Conservation (phyloP, 2,797 vertebrate genomes). For the Pteronotus mesoamericanus region DNA sequence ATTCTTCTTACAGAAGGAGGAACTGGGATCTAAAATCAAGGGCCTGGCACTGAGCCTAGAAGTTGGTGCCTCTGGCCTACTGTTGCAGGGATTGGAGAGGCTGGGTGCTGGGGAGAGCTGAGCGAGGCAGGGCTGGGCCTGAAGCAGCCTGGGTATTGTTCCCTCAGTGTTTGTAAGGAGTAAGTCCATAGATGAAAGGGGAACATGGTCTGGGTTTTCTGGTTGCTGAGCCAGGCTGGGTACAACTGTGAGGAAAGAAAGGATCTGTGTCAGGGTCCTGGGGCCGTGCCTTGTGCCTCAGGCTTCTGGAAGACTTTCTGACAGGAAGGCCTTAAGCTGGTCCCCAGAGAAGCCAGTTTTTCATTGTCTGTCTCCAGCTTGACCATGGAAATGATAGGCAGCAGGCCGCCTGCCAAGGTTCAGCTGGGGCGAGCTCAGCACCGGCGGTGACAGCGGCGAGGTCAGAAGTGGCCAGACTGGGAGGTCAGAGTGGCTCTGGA, state of each 20-base stretch:
- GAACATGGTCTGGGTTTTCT: background rate
- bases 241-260: background rate
- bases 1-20: background rate
- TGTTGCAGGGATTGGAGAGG: background rate
- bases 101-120: background rate
- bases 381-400: background rate
- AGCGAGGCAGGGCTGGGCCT: background rate
- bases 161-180: background rate
- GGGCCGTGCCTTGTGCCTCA: background rate
- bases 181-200: background rate
- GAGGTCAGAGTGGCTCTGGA: background rate
- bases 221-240: background rate
- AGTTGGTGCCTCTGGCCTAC: background rate
- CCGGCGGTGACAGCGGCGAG: background rate
- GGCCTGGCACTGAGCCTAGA: background rate
- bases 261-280: background rate
- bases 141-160: background rate
- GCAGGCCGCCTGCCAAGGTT: background rate
- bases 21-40: background rate
- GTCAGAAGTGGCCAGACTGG: background rate
- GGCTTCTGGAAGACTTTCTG: background rate
- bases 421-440: background rate
- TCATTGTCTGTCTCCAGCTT: background rate
- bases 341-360: background rate
- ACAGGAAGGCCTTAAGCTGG: background rate